phyloP scores from a whole-genome alignment of 2,113 vertebrate species.

The Entosphenus tridentatus region DNA sequence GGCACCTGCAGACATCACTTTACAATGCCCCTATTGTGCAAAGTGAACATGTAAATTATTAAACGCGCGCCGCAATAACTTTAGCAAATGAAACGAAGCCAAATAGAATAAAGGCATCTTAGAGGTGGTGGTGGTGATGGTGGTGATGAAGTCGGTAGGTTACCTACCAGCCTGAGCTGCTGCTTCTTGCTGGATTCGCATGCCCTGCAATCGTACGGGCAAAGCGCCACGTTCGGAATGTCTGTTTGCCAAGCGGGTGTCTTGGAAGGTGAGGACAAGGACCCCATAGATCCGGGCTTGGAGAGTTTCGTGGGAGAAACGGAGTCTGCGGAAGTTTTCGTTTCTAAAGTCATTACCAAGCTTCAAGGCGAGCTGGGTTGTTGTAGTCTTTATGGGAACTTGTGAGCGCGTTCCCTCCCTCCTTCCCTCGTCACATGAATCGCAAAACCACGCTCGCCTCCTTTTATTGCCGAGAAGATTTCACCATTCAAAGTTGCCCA shows the following conservation, averaged over 20 bases:
- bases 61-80: neutral
- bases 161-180: slow-evolving; percentile 3
- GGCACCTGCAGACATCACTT: neutral
- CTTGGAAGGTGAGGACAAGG: neutral
- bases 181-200: neutral
- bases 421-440: neutral
- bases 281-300: neutral
- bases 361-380: neutral
- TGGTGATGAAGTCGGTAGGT: too few relatives aligned
- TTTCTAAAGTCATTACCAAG: neutral
- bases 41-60: neutral
- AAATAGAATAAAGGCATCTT: neutral
- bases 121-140: too few relatives aligned
- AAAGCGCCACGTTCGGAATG: neutral
- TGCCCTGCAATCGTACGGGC: slow-evolving; percentile 1
- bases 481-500: too few relatives aligned
- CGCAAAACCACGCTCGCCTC: too few relatives aligned
- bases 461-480: too few relatives aligned
- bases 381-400: neutral
- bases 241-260: neutral
- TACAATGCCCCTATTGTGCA: neutral
- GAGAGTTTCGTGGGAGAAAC: neutral
- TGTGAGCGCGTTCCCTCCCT: neutral
- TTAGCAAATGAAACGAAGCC: neutral
- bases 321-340: slow-evolving; percentile 4